Base-by-base conservation (phyloP, 2,113 vertebrate species). In the Dasyornis broadbenti region DNA sequence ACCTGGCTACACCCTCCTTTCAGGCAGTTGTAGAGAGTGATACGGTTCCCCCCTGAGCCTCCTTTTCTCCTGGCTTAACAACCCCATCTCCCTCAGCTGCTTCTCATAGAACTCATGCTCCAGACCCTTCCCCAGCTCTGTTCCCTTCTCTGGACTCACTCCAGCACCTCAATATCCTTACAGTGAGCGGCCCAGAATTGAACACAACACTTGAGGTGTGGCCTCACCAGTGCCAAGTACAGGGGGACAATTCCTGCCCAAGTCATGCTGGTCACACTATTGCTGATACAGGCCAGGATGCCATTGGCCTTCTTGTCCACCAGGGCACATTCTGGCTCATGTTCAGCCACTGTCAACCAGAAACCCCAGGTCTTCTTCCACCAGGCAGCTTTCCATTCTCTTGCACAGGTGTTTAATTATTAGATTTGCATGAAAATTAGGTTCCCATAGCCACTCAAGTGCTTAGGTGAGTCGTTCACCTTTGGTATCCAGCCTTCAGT, bases 131-230 rank as follows among this genome's bases (percentile, higher is more conserved):
- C 33, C 19, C 42, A 70, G n/a, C 31, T 49, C 54, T 0, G 0
- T 0, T 61, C 35, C 54, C 20, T 50, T 39, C 35, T 63, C 49
- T 69, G 47, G 53, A 61, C 15, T 2, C 0, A 0, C 49, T 56
- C 54, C 49, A 63, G 61, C 11, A 15, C 23, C 14, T n/a, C 54
- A 30, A 5, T 15, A 42, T n/a, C 42, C 28, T 30, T n/a, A 31
- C 5, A 49, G 16, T 15, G 10, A 75, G 49, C 6, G 23, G 13
- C 27, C 23, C 3, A 68, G 27, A 81, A 50, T 7, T n/a, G 63
- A 20, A 37, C 35, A 66, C 22, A 49, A 23, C 20, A 49, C 47
- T 28, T 0, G 0, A 50, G 19, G 11, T 39, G 27, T 1, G 3
- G 23, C 54, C 42, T 44, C 35, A 69, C 8, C 54, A 50, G 23